A percentile compares a stretch with the other conserved stretches of the same genome.
Conservation (phyloP, 2,797 vertebrate species). For the Cichlasoma orientale region DNA sequence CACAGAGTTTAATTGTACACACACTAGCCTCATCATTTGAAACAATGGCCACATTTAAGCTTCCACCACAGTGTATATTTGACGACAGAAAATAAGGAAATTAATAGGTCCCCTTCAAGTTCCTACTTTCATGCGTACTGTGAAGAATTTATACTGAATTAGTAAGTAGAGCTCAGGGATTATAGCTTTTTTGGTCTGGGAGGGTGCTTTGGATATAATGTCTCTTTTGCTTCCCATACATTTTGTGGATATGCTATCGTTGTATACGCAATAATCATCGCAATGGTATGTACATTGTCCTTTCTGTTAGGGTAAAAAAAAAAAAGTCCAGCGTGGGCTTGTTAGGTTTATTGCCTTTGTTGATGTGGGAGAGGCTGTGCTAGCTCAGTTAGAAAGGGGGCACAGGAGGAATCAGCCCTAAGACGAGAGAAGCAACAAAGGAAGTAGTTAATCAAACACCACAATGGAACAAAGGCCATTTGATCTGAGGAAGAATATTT, state of each 20-base stretch:
- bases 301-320: not conserved
- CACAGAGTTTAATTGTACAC: no score
- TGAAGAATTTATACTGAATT: not conserved
- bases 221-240: no score
- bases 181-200: not conserved
- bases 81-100: not conserved
- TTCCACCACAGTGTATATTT: no score
- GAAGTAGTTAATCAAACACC: constrained; percentile 2
- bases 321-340: not conserved
- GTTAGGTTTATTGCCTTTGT: constrained; percentile 8
- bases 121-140: not conserved
- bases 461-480: not conserved
- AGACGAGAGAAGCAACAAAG: not conserved
- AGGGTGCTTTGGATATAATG: not conserved
- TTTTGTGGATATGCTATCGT: not conserved
- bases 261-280: not conserved
- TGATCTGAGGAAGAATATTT: not conserved
- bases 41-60: not conserved
- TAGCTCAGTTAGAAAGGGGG: constrained; percentile 2
- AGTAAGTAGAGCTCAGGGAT: not conserved
- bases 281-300: not conserved
- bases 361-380: constrained; percentile 19
- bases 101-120: not conserved
- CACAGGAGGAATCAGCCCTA: not conserved
- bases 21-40: not conserved